Percentiles rank a stretch among this genome's conserved stretches.
Evolutionary conservation across 2,113 vertebrate genomes (phyloP).

Genomic region (Alethe castanea): DNA sequence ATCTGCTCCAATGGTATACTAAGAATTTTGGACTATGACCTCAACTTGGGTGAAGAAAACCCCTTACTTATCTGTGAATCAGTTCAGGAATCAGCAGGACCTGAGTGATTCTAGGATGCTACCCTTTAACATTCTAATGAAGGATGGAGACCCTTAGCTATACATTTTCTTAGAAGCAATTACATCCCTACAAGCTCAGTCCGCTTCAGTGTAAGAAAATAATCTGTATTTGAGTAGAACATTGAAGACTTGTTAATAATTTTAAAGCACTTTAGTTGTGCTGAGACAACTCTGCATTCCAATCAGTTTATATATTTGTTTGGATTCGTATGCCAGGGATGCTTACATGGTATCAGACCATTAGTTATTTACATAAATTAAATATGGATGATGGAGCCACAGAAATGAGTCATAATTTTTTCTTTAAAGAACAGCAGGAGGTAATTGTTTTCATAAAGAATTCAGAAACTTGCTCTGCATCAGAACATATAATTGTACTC

Average conservation of each 20-base stretch:
- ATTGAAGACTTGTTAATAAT: not conserved
- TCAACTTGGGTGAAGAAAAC: not conserved
- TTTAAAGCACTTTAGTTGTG: not conserved
- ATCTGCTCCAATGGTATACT: not conserved
- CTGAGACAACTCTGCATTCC: not conserved
- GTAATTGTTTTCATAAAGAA: not conserved
- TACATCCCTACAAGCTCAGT: not conserved
- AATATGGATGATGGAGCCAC: not conserved
- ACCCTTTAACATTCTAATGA: not conserved
- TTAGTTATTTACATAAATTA: not conserved
- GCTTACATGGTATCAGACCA: not conserved
- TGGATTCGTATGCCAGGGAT: not conserved
- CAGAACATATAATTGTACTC: not conserved
- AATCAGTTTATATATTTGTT: not conserved
- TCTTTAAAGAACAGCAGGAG: not conserved
- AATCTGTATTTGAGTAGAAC: not conserved
- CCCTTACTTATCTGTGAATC: not conserved
- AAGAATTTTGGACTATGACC: not conserved
- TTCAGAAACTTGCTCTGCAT: not conserved
- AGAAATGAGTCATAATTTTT: not conserved
- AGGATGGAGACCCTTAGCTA: not conserved
- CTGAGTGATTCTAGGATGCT: not conserved
- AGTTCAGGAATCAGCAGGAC: not conserved
- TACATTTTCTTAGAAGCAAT: not conserved
- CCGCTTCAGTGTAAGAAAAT: not conserved